These are phyloP conservation scores for Astyanax mexicanus DNA, from an alignment of 2,797 vertebrate species.

Conservation along the genomic window DNA sequence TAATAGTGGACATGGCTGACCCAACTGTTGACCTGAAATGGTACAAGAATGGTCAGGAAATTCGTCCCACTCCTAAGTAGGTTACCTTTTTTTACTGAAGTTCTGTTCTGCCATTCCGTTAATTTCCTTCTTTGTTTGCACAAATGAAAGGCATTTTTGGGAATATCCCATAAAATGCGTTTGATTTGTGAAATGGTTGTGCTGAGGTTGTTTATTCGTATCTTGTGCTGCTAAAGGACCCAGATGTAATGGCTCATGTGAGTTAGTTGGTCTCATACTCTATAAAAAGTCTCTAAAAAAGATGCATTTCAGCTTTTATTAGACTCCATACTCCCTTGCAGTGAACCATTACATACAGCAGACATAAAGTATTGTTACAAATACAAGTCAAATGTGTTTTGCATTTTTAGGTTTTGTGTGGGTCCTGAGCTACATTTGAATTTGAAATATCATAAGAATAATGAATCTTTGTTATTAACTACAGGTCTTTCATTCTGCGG, in stretches of 20 bases:
- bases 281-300: not conserved
- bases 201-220: constrained; percentile 44
- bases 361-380: constrained; percentile 52
- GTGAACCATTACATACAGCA: constrained; percentile 67
- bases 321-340: constrained; percentile 29
- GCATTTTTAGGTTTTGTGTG: constrained; percentile 38
- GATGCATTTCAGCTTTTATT: not conserved
- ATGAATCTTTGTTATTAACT: constrained; percentile 68
- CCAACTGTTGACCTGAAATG: constrained; percentile 97
- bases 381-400: constrained; percentile 19
- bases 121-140: constrained; percentile 17
- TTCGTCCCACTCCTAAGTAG: constrained; percentile 95
- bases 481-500: constrained; percentile 66
- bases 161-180: constrained; percentile 45
- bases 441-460: constrained; percentile 61
- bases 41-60: constrained; percentile 99
- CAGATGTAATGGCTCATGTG: constrained; percentile 71
- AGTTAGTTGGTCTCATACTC: not conserved
- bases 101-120: not conserved
- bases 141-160: constrained; percentile 68
- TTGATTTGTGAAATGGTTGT: constrained; percentile 51
- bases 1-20: constrained; percentile 94
- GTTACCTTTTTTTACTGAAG: constrained; percentile 60
- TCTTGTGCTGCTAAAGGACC: constrained; percentile 35
- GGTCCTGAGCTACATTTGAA: constrained; percentile 64